These are phyloP conservation scores for Drosophila recens DNA, from an alignment of 2,888 invertebrate genomes.

Conservation along the genomic window DNA sequence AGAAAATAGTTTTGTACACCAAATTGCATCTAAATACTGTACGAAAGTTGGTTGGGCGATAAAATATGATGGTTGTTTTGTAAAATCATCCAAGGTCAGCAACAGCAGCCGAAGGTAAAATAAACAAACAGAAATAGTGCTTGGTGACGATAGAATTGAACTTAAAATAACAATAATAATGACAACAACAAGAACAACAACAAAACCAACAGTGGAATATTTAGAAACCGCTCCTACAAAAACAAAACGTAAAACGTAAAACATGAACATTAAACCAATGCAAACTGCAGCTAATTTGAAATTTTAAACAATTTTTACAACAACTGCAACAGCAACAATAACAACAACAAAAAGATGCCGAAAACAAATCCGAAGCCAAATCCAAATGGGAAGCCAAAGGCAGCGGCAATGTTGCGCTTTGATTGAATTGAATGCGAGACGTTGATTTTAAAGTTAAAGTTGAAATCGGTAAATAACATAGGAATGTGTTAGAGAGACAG, in stretches of 20 bases:
- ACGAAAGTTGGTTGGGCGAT: neutral
- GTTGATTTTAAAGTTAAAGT: conserved; percentile 46
- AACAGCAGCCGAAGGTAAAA: conserved; percentile 14
- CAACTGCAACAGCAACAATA: conserved; percentile 8
- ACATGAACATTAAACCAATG: conserved; percentile 56
- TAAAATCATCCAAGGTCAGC: conserved; percentile 13
- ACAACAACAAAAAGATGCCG: conserved; percentile 70
- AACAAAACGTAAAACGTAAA: conserved; percentile 38
- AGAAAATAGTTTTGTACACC: neutral
- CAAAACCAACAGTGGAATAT: conserved; percentile 10
- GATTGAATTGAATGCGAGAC: conserved; percentile 74
- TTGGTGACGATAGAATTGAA: conserved; percentile 4
- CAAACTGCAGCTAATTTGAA: conserved; percentile 75
- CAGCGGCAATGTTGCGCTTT: conserved; percentile 73
- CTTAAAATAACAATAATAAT: conserved; percentile 3
- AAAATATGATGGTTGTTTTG: neutral
- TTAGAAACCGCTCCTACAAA: conserved; percentile 45
- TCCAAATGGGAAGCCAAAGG: conserved; percentile 49
- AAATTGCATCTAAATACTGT: neutral
- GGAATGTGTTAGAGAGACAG: conserved; percentile 1
- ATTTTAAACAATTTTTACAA: conserved; percentile 70
- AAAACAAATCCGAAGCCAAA: conserved; percentile 64
- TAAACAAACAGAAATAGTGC: conserved; percentile 6
- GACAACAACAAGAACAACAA: neutral
- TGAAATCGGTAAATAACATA: conserved; percentile 37